These are phyloP conservation scores for Circaetus gallicus DNA, from an alignment of 2,113 vertebrate species.

Conservation along the genomic window DNA sequence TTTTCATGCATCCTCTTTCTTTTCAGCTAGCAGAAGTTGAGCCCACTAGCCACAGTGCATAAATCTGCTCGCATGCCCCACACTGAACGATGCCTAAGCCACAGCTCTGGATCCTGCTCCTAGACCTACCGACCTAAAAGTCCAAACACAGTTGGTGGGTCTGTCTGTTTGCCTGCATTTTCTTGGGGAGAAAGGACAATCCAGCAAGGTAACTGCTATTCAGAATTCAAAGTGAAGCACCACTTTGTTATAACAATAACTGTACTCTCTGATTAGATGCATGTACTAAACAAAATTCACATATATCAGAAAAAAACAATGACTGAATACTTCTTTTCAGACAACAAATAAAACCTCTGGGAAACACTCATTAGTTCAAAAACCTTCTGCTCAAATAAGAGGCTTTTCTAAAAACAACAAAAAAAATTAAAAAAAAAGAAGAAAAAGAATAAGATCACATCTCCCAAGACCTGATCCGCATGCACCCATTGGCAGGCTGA, in stretches of 20 bases:
- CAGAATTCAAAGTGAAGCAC: background rate
- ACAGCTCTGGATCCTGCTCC: background rate
- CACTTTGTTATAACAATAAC: background rate
- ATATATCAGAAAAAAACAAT: background rate
- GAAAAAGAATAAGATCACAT: background rate
- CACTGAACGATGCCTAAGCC: background rate
- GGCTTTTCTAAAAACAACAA: background rate
- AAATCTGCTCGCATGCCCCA: rapidly evolving
- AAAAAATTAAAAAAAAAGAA: background rate
- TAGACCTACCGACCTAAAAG: background rate
- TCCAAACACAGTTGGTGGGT: background rate
- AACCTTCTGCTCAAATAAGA: background rate
- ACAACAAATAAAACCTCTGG: background rate
- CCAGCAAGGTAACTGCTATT: background rate
- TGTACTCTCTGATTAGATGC: background rate
- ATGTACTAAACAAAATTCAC: background rate
- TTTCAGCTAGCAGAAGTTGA: background rate
- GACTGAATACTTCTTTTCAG: background rate
- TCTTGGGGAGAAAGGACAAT: background rate
- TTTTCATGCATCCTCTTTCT: background rate
- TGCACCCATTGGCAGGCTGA: background rate
- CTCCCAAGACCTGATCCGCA: background rate
- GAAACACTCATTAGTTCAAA: background rate
- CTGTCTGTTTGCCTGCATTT: background rate
- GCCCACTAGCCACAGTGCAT: background rate